Evolutionary conservation across 2,888 invertebrate genomes (phyloP).

Genomic region (Drosophila pseudotakahashii): DNA sequence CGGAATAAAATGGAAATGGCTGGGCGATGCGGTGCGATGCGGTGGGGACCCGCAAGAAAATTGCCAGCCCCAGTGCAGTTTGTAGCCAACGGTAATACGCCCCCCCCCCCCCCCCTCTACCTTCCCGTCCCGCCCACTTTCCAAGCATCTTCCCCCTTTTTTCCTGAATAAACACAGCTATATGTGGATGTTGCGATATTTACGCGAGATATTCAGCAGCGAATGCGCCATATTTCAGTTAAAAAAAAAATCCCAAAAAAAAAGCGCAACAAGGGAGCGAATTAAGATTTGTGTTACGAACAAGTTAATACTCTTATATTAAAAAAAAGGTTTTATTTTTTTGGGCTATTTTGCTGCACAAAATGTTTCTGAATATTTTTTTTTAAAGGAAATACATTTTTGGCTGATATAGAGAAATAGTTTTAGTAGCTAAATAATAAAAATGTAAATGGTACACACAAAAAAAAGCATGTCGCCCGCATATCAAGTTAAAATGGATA

Average conservation of each 20-base stretch:
- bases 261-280: constrained; percentile 19
- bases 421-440: no score
- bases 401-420: no score
- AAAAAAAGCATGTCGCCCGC: no score
- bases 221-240: constrained; percentile 67
- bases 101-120: not conserved
- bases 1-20: constrained; percentile 33
- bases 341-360: no score
- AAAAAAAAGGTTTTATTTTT: not conserved
- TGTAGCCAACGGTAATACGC: constrained; percentile 63
- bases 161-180: not conserved
- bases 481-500: no score
- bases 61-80: constrained; percentile 53
- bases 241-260: constrained; percentile 36
- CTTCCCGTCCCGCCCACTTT: not conserved
- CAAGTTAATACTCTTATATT: not conserved
- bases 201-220: constrained; percentile 64
- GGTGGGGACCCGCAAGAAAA: constrained; percentile 22
- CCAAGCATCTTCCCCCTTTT: not conserved
- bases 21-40: constrained; percentile 6
- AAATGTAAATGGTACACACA: no score
- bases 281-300: constrained; percentile 1
- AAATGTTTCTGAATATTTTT: no score
- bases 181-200: constrained; percentile 57
- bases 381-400: no score